phyloP scores from a whole-genome alignment of 2,113 vertebrate genomes.

The Speoplatyrhinus poulsoni region DNA sequence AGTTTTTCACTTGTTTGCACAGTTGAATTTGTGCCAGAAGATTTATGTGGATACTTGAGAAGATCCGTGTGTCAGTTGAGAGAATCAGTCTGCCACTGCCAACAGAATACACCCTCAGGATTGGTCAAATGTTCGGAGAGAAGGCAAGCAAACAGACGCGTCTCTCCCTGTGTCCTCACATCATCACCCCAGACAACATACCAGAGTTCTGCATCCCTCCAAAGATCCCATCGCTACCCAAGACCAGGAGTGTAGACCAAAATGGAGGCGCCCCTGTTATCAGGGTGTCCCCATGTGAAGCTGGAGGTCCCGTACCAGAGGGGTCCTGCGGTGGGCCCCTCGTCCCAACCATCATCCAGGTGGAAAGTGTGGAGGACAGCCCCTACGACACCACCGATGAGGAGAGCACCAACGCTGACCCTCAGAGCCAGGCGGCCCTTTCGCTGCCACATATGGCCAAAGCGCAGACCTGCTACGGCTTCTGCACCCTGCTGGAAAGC shows the following conservation, averaged over 20 bases:
- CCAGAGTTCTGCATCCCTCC: slow-evolving; percentile 82
- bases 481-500: slow-evolving; percentile 87
- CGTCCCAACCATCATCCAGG: slow-evolving; percentile 82
- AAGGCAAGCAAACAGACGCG: slow-evolving; percentile 61
- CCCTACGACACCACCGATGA: slow-evolving; percentile 71
- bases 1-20: slow-evolving; percentile 30
- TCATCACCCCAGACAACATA: slow-evolving; percentile 81
- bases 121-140: slow-evolving; percentile 77
- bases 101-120: slow-evolving; percentile 70
- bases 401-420: slow-evolving; percentile 85
- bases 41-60: slow-evolving; percentile 78
- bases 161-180: slow-evolving; percentile 73
- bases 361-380: slow-evolving; percentile 84
- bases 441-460: slow-evolving; percentile 87
- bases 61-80: slow-evolving; percentile 74
- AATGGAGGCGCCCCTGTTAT: slow-evolving; percentile 36
- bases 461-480: slow-evolving; percentile 84
- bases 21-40: slow-evolving; percentile 15
- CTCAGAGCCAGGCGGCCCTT: slow-evolving; percentile 86
- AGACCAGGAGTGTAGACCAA: slow-evolving; percentile 57
- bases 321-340: slow-evolving; percentile 32
- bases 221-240: slow-evolving; percentile 65
- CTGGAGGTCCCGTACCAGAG: slow-evolving; percentile 50
- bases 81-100: slow-evolving; percentile 68
- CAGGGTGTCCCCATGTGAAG: slow-evolving; percentile 46